Evolutionary conservation across 2,113 vertebrate species (phyloP).

Genomic region (Ptilonorhynchus violaceus): DNA sequence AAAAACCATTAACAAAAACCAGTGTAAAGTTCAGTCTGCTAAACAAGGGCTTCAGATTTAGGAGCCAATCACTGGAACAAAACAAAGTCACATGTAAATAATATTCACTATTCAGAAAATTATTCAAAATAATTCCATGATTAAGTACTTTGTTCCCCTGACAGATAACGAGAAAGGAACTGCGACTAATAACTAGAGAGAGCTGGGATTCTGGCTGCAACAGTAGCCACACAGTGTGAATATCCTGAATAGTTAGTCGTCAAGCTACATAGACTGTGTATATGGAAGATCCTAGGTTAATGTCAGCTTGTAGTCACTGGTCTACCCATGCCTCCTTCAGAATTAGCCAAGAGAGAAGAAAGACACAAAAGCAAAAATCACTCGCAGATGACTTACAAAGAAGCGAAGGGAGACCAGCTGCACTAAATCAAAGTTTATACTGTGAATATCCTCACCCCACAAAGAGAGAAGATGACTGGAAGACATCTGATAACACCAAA

Average conservation of each 20-base stretch:
- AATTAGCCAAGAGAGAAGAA: not conserved
- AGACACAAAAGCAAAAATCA: not conserved
- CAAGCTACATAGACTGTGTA: accelerated
- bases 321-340: not conserved
- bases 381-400: not conserved
- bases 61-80: not conserved
- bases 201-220: not conserved
- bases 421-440: not conserved
- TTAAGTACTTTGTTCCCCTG: not conserved
- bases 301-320: not conserved
- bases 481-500: not conserved
- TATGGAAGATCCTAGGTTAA: not conserved
- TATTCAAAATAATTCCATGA: not conserved
- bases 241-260: not conserved
- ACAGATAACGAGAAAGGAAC: not conserved
- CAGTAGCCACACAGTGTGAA: not conserved
- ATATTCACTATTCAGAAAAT: not conserved
- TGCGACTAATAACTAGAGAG: not conserved
- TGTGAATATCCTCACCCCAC: not conserved
- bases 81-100: not conserved
- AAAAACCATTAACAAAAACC: not conserved
- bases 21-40: not conserved
- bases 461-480: not conserved
- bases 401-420: not conserved
- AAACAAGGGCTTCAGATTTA: not conserved